Evolutionary conservation across 2,888 invertebrate genomes (phyloP).

Genomic region (Zootermopsis nevadensis): DNA sequence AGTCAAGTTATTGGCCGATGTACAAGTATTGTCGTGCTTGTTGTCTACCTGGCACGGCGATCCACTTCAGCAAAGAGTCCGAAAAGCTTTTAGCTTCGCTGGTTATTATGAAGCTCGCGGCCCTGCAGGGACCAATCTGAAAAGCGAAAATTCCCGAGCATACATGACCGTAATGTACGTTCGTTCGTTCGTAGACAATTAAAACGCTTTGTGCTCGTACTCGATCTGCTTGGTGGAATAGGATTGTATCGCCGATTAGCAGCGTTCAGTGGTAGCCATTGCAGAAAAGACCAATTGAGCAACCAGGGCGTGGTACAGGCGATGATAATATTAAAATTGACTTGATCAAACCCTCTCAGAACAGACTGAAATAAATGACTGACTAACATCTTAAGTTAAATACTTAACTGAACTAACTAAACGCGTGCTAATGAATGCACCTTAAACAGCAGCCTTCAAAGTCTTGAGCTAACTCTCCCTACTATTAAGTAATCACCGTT

Average conservation of each 20-base stretch:
- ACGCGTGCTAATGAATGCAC: no score
- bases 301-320: no score
- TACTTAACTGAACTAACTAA: no score
- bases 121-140: constrained; percentile 20
- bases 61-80: background rate
- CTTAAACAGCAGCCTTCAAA: no score
- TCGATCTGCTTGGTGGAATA: background rate
- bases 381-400: no score
- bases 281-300: no score
- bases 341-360: no score
- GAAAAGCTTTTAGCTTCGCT: constrained; percentile 37
- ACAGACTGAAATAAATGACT: no score
- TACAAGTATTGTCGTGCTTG: background rate
- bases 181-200: constrained; percentile 23
- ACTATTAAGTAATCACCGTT: no score
- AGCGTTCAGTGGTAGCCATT: no score
- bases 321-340: no score
- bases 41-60: background rate
- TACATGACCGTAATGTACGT: background rate
- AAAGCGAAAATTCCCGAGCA: constrained; percentile 37
- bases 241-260: background rate
- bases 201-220: constrained; percentile 19
- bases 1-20: background rate
- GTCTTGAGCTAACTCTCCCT: no score
- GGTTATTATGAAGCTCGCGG: constrained; percentile 15